Base-by-base conservation (phyloP, 2,888 invertebrate species). In the Lutraria lutraria region DNA sequence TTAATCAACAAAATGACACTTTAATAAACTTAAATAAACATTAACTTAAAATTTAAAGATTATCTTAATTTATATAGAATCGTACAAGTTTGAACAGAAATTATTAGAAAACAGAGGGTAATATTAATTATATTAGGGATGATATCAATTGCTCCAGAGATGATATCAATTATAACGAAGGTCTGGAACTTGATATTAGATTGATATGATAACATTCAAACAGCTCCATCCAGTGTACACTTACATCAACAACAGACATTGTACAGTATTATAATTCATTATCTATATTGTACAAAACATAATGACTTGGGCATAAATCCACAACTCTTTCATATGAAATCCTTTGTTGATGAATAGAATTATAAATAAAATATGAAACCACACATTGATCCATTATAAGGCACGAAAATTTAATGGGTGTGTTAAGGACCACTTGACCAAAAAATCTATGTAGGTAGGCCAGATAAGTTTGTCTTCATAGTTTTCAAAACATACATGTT, bases 141-240 rank as follows among this genome's bases (percentile, higher is more conserved):
- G 43, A 43, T 43, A 43, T 8, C 43, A 43, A 43, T 43, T 43
- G 43, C 8, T 43, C 43, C 43, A 43, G 43, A 43, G 2, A 43
- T 43, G 43, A 43, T 43, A 43, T 43, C 8, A 43, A 43, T 43
- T 43, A 43, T 43, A 43, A 43, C 43, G 8, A 43, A 8, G 63
- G 63, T 68, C 63, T 25, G n/a, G 25, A 25, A 68, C 8, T 8
- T 25, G 63, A 25, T 19, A 25, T 10, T 25, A 68, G 63, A 68
- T 68, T 68, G 63, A 68, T 68, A 68, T 68, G 63, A 68, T 68
- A 68, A 25, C 63, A 68, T 68, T n/a, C n/a, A 68, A 60, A 25
- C 6, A 25, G n/a, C 25, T 68, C 63, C 25, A 68, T 19, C 60
- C 60, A 60, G 21, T 60, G n/a, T 60, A 60, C 19, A 21, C 19